Conservation (phyloP, 2,888 invertebrate species). For the Epinotia nisella region DNA sequence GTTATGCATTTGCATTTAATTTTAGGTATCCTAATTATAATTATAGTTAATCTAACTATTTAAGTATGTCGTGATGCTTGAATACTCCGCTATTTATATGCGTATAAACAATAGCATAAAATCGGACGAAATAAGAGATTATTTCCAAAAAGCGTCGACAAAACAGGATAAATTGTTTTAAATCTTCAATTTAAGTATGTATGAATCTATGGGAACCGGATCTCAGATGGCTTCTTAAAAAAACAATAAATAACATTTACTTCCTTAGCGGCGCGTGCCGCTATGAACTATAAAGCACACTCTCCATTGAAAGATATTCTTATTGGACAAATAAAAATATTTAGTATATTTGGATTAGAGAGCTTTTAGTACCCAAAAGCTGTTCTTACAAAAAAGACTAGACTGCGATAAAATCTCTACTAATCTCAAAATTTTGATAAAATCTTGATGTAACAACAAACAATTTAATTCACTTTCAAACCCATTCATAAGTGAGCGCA, state of each 20-base stretch:
- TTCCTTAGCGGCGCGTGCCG: slow-evolving; percentile 38
- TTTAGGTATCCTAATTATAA: slow-evolving; percentile 12
- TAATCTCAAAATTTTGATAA: no score
- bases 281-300: slow-evolving; percentile 15
- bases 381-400: no score
- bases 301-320: slow-evolving; percentile 22
- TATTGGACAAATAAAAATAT: background rate
- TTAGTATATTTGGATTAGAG: background rate
- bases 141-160: background rate
- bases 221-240: slow-evolving; percentile 29
- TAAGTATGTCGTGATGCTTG: background rate
- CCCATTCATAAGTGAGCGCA: no score
- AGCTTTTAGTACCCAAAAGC: background rate
- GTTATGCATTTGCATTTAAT: slow-evolving; percentile 6
- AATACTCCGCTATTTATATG: background rate
- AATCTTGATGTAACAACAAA: no score
- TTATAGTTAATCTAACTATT: background rate
- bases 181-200: slow-evolving; percentile 10
- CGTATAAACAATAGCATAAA: background rate
- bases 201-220: slow-evolving; percentile 33
- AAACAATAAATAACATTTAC: slow-evolving; percentile 40
- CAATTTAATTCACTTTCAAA: no score
- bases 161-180: background rate
- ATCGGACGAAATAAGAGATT: background rate
- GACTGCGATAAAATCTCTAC: no score